Evolutionary conservation across 2,113 vertebrate genomes (phyloP).

Genomic region (Neodontobutis hainanensis): DNA sequence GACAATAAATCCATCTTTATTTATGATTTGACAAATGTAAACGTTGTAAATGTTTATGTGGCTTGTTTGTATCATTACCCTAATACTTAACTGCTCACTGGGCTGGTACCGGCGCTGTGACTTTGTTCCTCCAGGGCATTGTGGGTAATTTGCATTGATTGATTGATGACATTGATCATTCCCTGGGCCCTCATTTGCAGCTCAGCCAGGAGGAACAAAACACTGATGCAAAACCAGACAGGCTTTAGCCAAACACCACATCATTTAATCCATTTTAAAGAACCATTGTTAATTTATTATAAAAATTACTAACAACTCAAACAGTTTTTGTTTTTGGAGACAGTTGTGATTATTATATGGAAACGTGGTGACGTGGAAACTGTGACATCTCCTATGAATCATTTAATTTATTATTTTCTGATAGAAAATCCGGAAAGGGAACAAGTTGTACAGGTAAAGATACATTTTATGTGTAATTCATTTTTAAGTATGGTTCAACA

Average conservation of each 20-base stretch:
- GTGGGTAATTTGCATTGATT: slow-evolving; percentile 62
- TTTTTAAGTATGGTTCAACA: no score
- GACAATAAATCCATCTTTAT: background rate
- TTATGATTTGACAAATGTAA: background rate
- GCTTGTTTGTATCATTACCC: slow-evolving; percentile 18
- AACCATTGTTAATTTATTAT: no score
- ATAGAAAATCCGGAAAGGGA: no score
- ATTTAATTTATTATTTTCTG: no score
- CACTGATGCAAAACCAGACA: slow-evolving; percentile 18
- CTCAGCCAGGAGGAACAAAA: slow-evolving; percentile 29
- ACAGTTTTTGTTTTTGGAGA: background rate
- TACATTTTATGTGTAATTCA: no score
- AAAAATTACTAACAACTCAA: slow-evolving; percentile 10
- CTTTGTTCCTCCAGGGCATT: slow-evolving; percentile 16
- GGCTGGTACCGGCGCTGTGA: slow-evolving; percentile 17
- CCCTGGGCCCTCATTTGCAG: slow-evolving; percentile 16
- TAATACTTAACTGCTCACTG: background rate
- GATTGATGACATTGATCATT: slow-evolving; percentile 48
- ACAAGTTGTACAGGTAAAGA: no score
- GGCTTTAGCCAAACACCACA: background rate
- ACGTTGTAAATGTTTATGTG: no score
- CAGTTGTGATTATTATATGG: no score
- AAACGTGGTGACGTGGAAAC: no score
- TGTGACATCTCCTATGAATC: no score
- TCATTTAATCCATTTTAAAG: no score